These are phyloP conservation scores for Salvelinus sp. DNA, from an alignment of 2,113 vertebrate genomes.

Conservation along the genomic window DNA sequence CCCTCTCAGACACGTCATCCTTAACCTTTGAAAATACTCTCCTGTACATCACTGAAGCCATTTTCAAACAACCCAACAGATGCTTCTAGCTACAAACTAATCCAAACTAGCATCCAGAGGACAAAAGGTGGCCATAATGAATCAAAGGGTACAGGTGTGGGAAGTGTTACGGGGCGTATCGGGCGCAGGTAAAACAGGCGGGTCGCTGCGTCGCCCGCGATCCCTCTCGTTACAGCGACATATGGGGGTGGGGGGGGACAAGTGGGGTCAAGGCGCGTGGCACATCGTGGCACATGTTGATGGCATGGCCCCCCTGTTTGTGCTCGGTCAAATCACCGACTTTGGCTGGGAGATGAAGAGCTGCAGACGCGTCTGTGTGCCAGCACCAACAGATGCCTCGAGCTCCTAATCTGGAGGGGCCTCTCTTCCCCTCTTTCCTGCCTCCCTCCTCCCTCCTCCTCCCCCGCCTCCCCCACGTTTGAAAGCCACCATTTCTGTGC, in stretches of 20 bases:
- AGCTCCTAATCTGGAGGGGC: slow-evolving; percentile 66
- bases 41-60: neutral
- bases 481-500: slow-evolving; percentile 57
- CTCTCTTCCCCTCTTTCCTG: slow-evolving; percentile 40
- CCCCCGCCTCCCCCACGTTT: slow-evolving; percentile 49
- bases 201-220: neutral
- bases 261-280: slow-evolving; percentile 60
- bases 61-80: slow-evolving; percentile 46
- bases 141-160: slow-evolving; percentile 31
- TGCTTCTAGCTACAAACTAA: slow-evolving; percentile 26
- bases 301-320: slow-evolving; percentile 23
- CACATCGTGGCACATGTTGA: slow-evolving; percentile 47
- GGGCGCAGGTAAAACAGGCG: too few relatives aligned
- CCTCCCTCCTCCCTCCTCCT: slow-evolving; percentile 52
- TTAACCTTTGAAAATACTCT: neutral
- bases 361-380: slow-evolving; percentile 45
- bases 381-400: slow-evolving; percentile 76
- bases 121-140: slow-evolving; percentile 3
- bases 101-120: neutral
- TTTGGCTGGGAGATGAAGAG: slow-evolving; percentile 63
- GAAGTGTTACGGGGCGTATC: slow-evolving; percentile 11
- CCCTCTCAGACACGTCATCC: neutral
- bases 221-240: slow-evolving; percentile 56
- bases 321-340: slow-evolving; percentile 53
- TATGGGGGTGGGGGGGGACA: slow-evolving; percentile 55